Evolutionary conservation across 1,140 invertebrate species (phyloP).

Genomic region (Lucilia sericata): DNA sequence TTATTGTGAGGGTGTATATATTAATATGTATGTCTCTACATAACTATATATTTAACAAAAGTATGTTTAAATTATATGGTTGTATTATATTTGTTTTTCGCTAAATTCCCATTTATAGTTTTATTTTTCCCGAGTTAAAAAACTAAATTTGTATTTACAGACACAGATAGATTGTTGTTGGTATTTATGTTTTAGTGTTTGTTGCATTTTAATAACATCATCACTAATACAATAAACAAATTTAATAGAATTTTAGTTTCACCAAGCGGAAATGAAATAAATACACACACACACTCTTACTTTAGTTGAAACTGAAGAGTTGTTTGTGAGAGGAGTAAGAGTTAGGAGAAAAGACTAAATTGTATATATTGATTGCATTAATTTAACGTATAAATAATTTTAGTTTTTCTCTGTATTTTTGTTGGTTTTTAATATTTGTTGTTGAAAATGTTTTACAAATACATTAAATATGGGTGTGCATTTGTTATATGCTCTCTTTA

Average conservation of each 20-base stretch:
- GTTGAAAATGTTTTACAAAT: background rate
- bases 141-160: too few species aligned
- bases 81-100: background rate
- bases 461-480: background rate
- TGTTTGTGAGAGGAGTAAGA: background rate
- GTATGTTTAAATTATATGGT: background rate
- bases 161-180: background rate
- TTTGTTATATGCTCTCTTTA: background rate
- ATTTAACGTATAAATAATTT: background rate
- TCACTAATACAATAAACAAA: constrained; percentile 23
- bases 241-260: constrained; percentile 22
- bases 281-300: background rate
- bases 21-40: background rate
- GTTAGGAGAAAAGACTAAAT: background rate
- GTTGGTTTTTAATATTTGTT: background rate
- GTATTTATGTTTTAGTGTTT: background rate
- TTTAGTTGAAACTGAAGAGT: too few species aligned
- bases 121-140: background rate
- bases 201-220: constrained; percentile 23
- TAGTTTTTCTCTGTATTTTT: background rate
- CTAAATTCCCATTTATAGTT: background rate
- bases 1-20: background rate
- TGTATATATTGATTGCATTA: constrained; percentile 16
- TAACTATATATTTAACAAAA: background rate
- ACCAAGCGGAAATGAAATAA: constrained; percentile 5